phyloP scores from a whole-genome alignment of 2,888 invertebrate genomes.

The Cantharis nigra region DNA sequence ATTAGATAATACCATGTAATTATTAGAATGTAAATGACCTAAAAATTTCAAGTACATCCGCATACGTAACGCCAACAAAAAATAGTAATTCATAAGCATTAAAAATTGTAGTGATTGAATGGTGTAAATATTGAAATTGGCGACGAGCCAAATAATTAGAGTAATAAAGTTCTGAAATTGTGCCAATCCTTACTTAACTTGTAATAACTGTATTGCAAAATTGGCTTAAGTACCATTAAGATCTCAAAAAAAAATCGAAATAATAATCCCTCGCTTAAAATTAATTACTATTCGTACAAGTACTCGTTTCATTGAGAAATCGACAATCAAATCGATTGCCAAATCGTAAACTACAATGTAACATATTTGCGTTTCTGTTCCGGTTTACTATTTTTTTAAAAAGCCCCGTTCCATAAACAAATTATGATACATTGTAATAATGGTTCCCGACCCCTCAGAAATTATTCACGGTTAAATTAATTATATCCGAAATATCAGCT shows the following conservation, averaged over 20 bases:
- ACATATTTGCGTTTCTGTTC: neutral
- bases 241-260: neutral
- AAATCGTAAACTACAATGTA: neutral
- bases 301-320: neutral
- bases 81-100: neutral
- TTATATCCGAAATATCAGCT: neutral
- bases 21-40: slow-evolving; percentile 2
- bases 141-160: neutral
- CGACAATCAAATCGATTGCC: neutral
- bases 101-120: slow-evolving; percentile 1
- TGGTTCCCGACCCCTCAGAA: neutral
- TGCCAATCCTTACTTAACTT: neutral
- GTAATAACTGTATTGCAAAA: neutral
- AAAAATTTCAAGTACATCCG: neutral
- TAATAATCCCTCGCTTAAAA: neutral
- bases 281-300: neutral
- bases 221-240: neutral
- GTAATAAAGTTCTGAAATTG: neutral
- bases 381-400: neutral
- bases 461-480: neutral
- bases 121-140: neutral
- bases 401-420: neutral
- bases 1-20: neutral
- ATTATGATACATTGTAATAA: neutral
- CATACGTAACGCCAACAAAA: neutral